Base-by-base conservation (phyloP, 1,140 invertebrate genomes). In the Holcopasites calliopsidis region DNA sequence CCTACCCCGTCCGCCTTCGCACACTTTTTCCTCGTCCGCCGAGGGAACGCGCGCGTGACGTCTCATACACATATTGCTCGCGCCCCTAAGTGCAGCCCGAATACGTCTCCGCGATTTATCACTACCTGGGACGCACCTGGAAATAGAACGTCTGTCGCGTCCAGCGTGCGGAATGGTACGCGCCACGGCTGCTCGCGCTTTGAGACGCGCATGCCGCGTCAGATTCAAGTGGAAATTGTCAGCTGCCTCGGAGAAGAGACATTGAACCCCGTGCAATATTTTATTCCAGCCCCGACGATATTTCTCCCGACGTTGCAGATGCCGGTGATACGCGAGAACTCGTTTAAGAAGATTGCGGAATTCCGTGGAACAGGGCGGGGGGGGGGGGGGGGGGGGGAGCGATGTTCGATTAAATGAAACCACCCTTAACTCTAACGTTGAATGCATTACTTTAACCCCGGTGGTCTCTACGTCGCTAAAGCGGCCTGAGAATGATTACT, bases 51-150 rank as follows among this genome's bases (percentile, higher is more conserved):
- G 70, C 65, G 71, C 75, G 79, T 68, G 82, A 69, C 71, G 72
- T 79, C 82, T 74, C 80, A 50, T 65, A 38, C 77, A 82, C 57
- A 70, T 64, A 58, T 73, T 71, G 71, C 71, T 40, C 61, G 31
- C 61, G n/a, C 61, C 47, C 64, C 44, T 72, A 76, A 80, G 64
- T 77, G 66, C 70, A n/a, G 61, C 76, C 61, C 65, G 49, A 33
- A 70, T 82, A 60, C 76, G 75, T 82, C 79, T 50, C 35, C 52
- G 31, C 71, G 76, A 82, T 83, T 79, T 61, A 68, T 82, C 66
- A 69, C 64, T 64, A 77, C 68, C 49, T 76, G 66, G 35, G 57
- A 71, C n/a, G 77, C 80, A 82, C 68, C 55, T 77, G 80, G 65
- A 77, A 71, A 73, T 77, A 77, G 68, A 82, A 82, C 58, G 57